Evolutionary conservation across 2,113 vertebrate species (phyloP).

Genomic region (Elephas maximus): DNA sequence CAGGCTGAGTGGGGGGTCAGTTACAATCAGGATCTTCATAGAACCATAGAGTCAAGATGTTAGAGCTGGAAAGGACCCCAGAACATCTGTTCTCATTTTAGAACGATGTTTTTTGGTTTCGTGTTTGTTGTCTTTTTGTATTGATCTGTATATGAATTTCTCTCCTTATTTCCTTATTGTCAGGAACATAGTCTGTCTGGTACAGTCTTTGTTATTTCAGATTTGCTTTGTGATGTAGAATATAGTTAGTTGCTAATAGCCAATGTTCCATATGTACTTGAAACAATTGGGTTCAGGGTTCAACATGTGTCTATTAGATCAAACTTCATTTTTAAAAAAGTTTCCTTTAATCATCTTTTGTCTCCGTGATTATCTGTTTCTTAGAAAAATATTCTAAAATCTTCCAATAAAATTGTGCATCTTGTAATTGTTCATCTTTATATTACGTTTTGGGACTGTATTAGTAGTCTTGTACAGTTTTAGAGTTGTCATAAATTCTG

Average conservation of each 20-base stretch:
- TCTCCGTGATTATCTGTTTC: background rate
- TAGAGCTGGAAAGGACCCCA: background rate
- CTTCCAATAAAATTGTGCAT: background rate
- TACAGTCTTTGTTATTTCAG: background rate
- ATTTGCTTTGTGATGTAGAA: background rate
- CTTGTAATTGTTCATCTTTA: background rate
- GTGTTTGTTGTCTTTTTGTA: background rate
- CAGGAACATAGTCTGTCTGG: background rate
- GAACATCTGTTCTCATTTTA: background rate
- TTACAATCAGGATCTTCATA: background rate
- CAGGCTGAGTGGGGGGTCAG: background rate
- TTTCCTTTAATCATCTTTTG: background rate
- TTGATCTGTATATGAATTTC: background rate
- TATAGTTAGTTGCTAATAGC: background rate
- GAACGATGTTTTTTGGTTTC: background rate
- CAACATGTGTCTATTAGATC: background rate
- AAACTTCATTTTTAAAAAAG: background rate
- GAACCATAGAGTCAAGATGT: background rate
- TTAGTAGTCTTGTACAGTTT: background rate
- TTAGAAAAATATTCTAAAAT: background rate
- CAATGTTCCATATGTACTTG: background rate
- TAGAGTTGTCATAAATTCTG: background rate
- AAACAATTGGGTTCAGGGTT: background rate
- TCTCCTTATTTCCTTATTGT: background rate
- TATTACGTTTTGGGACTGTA: background rate